Base-by-base conservation (phyloP, 2,113 vertebrate genomes). In the Lophius piscatorius region DNA sequence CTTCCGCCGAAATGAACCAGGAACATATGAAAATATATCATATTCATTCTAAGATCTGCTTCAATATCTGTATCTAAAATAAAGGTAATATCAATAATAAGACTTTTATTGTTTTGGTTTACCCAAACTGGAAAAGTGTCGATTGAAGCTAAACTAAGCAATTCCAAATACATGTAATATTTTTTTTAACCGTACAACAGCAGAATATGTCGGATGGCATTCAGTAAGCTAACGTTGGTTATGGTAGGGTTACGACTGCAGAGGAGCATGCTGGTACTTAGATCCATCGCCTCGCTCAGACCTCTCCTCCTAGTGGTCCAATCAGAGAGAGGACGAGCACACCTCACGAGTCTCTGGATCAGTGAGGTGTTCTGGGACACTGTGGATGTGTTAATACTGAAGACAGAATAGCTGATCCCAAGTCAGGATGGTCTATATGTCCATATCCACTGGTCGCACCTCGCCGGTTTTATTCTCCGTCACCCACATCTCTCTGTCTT, bases 401-500 rank as follows among this genome's bases (percentile, higher is more conserved):
- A 22, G 38, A 45, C 69, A 39, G 56, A 24, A 36, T 5, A 0
- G 70, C 60, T 72, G 59, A 58, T 65, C 58, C 64, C 34, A 34
- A 49, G 56, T 56, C 38, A 7, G 57, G 63, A 51, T 34, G 34
- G 11, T 86, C 88, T 95, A 99, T 76, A 99, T 94, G 90, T 98
- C 95, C 95, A 99, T 94, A 82, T 99, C 94, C 85, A 98, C 94
- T 0, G 97, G 97, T 63, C 97, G 93, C 58, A 98, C 92, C 50
- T 95, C 92, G 38, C 97, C 93, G 0, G 96, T 98, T 84, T 96
- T 97, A 82, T 98, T 94, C 86, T 98, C 97, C 73, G 92, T 93
- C 61, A 99, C 97, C 97, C 97, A 99, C 76, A 97, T 91, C 93
- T 99, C 97, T 81, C 97, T 87, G 93, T 99, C 97, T 92, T 93